Conservation (phyloP, 2,113 vertebrate genomes). For the Jaculus jaculus region DNA sequence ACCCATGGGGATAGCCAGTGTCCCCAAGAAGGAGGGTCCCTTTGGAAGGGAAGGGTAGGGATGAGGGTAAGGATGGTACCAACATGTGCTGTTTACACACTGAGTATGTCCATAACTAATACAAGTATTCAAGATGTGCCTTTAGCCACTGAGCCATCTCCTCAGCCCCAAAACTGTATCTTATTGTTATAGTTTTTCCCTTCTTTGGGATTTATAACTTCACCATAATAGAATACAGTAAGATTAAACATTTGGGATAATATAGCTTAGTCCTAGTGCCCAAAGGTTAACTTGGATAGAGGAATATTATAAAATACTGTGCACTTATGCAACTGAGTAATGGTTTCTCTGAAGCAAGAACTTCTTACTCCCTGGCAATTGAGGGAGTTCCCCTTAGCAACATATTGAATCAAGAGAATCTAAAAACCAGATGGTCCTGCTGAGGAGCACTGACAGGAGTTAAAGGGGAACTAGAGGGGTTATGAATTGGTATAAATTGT, state of each 20-base stretch:
- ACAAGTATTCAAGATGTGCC: too few relatives aligned
- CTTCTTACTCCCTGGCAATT: too few relatives aligned
- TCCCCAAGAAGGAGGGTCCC: too few relatives aligned
- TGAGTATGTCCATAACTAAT: too few relatives aligned
- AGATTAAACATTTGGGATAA: background rate
- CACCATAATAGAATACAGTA: background rate
- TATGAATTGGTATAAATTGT: background rate
- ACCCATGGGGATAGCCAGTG: too few relatives aligned
- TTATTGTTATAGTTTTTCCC: background rate
- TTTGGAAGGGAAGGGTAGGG: too few relatives aligned
- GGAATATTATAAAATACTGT: background rate
- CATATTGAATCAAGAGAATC: too few relatives aligned
- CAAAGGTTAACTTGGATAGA: background rate
- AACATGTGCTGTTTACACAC: too few relatives aligned
- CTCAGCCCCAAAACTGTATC: background rate
- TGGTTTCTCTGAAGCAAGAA: accelerated
- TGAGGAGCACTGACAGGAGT: background rate
- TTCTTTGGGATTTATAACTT: background rate
- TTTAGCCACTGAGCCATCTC: too few relatives aligned
- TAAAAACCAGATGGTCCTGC: background rate
- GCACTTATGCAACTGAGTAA: background rate
- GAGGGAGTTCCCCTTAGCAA: too few relatives aligned
- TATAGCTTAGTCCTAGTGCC: background rate
- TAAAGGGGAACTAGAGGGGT: background rate
- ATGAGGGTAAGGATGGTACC: too few relatives aligned